Base-by-base conservation (phyloP, 1,140 invertebrate species). In the Adelges cooleyi region DNA sequence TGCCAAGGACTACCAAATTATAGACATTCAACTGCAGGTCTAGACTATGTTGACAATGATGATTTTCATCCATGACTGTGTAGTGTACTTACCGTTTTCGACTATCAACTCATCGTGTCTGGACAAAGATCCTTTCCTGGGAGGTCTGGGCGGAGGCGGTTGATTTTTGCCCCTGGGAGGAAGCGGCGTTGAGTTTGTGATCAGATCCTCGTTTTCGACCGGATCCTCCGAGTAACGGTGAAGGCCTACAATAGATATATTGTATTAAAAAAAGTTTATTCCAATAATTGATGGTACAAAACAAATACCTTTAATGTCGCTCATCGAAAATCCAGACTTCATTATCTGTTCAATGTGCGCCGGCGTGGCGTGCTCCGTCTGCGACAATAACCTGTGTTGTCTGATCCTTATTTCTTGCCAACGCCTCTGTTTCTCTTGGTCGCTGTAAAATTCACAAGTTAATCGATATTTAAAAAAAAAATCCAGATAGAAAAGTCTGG, bases 251-350 rank as follows among this genome's bases (percentile, higher is more conserved):
- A 56, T n/a, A n/a, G 36, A 42, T 29, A 74, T 65, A 69, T 69
- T 40, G 66, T 25, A 66, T 67, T 66, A 48, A 67, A 53, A 49
- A 68, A 22, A 62, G 5, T 27, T 23, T 59, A 40, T 18, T n/a
- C n/a, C n/a, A n/a, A n/a, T 13, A 42, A 9, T 23, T 20, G 22
- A 27, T n/a, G n/a, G n/a, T n/a, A n/a, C n/a, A n/a, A n/a, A n/a
- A n/a, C n/a, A 49, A 10, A 18, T 74, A 87, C 87, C 90, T 84
- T 94, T 94, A 46, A 95, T 90, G 72, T 95, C 92, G 69, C 85
- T 92, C 84, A 94, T 92, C 25, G 88, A 90, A 72, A 95, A 94
- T 9, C 91, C 91, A 66, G 89, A 90, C 69, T 89, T 84, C 81
- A 95, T 91, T 67, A 93, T 92, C 72, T 92, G 90, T 73, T 94